Conservation (phyloP, 2,888 invertebrate species). For the Temnothorax rugatulus region DNA sequence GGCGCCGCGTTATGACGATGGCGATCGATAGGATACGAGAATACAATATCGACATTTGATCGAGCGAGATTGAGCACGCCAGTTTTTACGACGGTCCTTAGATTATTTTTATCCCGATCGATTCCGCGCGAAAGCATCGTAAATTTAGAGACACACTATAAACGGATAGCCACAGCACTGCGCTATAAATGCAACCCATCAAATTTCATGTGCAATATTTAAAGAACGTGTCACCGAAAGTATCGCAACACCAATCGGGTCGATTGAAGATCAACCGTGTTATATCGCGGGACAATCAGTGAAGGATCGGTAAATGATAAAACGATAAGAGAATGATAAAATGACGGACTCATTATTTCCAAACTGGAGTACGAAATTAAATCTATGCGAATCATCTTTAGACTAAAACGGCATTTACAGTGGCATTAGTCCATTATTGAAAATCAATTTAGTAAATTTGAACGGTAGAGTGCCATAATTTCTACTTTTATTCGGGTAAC, state of each 20-base stretch:
- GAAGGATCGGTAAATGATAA: constrained; percentile 4
- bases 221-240: constrained; percentile 1
- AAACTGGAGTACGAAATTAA: background rate
- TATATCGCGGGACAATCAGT: background rate
- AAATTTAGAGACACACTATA: constrained; percentile 16
- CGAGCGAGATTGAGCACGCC: constrained; percentile 36
- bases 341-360: background rate
- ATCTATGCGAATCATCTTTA: background rate
- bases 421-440: background rate
- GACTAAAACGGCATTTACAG: background rate
- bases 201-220: constrained; percentile 37
- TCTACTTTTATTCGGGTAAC: background rate
- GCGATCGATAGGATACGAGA: constrained; percentile 11
- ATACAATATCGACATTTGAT: constrained; percentile 46
- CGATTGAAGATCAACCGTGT: background rate
- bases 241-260: background rate
- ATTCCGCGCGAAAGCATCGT: constrained; percentile 26
- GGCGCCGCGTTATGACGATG: constrained; percentile 34
- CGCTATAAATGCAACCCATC: constrained; percentile 18
- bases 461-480: background rate
- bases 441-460: background rate
- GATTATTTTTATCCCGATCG: constrained; percentile 38
- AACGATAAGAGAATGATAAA: constrained; percentile 10
- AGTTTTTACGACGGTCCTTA: constrained; percentile 31
- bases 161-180: background rate